Evolutionary conservation across 1,140 invertebrate species (phyloP), one percentile per base, ranked within the genome.

Genomic region (Ceratitis capitata): DNA sequence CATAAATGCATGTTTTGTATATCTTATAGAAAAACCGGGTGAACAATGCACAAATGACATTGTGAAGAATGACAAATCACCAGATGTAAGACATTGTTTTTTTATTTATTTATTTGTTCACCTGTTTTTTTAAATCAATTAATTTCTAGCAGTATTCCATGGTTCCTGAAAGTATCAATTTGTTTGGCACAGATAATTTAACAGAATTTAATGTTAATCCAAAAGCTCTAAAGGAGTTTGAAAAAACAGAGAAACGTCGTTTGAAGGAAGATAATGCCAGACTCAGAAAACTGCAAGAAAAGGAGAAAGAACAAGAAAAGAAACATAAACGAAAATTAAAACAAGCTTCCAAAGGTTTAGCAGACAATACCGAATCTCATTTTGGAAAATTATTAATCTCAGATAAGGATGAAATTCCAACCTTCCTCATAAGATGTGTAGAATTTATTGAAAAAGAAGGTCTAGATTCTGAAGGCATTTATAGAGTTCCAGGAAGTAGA

Each of bases 391-490:
- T 93, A 69, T 92, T 93, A 87, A 95, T 98, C 92, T 95, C 95
- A 19, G 96, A 97, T 83, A 95, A 95, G 23, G 96, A 97, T 92
- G 94, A 95, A 83, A 95, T 98, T 89, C 98, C 98, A 32, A 92
- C 98, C 83, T 98, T 99, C 92, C 94, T 99, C 35, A 97, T 98
- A 91, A 98, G 98, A 90, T 99, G 98, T 92, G 96, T 99, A 0
- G 94, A 94, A 87, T 99, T 98, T 92, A 98, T 99, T 74, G 98
- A 99, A 93, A 96, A 98, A 85, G 98, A 97, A 92, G 98, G 98
- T 0, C 94, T 99, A 19, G 96, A 97, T 87, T 98, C 97, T 0
- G 98, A 99, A 93, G 98, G 98, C 2, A 96, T 99, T 83, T 99
- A 99, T 91, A 93, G 98, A 87, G 98, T 99, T 84, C 96, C 96